These are phyloP conservation scores for Zaprionus ornatus DNA, from an alignment of 1,140 invertebrate genomes.

Conservation along the genomic window DNA sequence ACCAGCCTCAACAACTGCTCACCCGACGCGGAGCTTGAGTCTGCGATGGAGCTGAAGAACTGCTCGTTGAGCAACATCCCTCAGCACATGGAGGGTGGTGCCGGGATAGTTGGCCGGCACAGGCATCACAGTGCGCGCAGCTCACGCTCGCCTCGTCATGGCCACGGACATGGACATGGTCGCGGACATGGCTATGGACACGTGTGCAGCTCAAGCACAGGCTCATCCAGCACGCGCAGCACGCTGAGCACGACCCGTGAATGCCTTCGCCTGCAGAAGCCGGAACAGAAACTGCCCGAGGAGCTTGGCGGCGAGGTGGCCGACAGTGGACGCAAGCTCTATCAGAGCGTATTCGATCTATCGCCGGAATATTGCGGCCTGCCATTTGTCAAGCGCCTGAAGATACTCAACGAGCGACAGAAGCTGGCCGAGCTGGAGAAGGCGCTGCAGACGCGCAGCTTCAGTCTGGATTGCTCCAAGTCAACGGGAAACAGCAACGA, in stretches of 20 bases:
- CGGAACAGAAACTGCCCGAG: constrained; percentile 61
- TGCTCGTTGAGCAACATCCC: constrained; percentile 75
- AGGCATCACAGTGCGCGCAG: constrained; percentile 62
- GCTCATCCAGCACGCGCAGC: constrained; percentile 37
- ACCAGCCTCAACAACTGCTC: constrained; percentile 76
- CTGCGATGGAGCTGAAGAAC: constrained; percentile 62
- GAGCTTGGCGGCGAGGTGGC: constrained; percentile 17
- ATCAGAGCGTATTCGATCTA: constrained; percentile 90
- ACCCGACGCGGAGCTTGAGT: constrained; percentile 55
- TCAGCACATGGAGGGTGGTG: constrained; percentile 56
- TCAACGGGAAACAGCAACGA: constrained; percentile 85
- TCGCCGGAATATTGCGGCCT: constrained; percentile 94
- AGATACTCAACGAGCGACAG: constrained; percentile 94
- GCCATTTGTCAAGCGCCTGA: constrained; percentile 94
- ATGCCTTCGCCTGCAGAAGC: constrained; percentile 57
- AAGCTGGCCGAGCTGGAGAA: constrained; percentile 92
- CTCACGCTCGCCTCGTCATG: constrained; percentile 46
- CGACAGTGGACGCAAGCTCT: constrained; percentile 53
- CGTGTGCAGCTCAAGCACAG: constrained; percentile 49
- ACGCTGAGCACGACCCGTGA: constrained; percentile 44
- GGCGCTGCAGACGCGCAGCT: constrained; percentile 89
- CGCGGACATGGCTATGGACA: constrained; percentile 28
- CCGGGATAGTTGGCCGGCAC: neutral
- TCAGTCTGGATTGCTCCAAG: constrained; percentile 91
- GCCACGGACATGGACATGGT: constrained; percentile 41